Evolutionary conservation across 2,888 invertebrate species (phyloP), one percentile per base, ranked within the genome.

Genomic region (Philonicus albiceps): DNA sequence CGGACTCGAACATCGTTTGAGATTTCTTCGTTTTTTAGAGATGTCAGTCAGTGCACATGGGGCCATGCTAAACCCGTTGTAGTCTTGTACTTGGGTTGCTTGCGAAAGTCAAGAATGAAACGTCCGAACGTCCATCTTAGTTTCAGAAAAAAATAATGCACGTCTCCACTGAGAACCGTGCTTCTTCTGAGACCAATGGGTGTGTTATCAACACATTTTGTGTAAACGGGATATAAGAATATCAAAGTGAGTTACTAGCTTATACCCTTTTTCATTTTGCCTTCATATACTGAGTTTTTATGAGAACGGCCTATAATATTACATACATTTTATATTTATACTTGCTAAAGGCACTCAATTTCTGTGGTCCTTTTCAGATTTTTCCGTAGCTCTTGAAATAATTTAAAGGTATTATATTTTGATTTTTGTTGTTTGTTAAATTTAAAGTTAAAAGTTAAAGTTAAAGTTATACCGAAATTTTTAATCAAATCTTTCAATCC

Each of bases 31-130:
- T 83, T 64, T 83, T 83, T 87, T 85, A 27, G 43, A 87, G 78
- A 86, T 87, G 87, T 84, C 87, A 87, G 87, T 85, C 85, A n/a
- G 43, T 30, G 85, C 74, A 80, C 80, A 74, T 74, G 85, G 49
- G 72, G 37, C 64, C 64, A 83, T 64, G 64, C 37, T 37, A 83
- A 72, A 40, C 22, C 37, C 83, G 64, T 34, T 22, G 74, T 19
- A 22, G 64, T 64, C 64, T 64, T 64, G 64, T 22, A 64, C 22
- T 31, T 80, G 49, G 30, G 8, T 19, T 30, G 80, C 49, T 80
- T 80, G 80, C 80, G 49, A 80, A 80, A 80, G 55, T 30, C 31
- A 16, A 53, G 80, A 80, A 80, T 64, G 64, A 64, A 64, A 64
- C 74, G 34, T 34, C 74, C 3, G 72, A 64, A 72, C 83, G 72